Base-by-base conservation (phyloP, 2,888 invertebrate genomes). In the Drosophila demipolita region DNA sequence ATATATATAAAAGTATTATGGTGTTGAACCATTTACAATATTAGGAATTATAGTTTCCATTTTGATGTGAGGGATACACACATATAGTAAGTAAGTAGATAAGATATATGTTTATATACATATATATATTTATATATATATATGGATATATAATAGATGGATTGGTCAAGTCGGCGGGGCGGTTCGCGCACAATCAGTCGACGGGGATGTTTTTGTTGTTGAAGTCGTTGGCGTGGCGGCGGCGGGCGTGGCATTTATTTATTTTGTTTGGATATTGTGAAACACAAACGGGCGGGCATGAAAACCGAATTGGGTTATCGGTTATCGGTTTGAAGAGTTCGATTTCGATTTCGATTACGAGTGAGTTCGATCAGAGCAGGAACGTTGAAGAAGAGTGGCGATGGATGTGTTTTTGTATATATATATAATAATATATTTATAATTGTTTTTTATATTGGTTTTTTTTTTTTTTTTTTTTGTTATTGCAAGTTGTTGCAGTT, bases 331-430 rank as follows among this genome's bases (percentile, higher is more conserved):
- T 63, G 57, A 58, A 60, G 45, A 23, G 68, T 69, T 66, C 75
- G 64, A 67, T 59, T 74, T 67, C 62, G 75, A 71, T 75, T 66
- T 62, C 73, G 63, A 76, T 73, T 70, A 66, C 68, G 54, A 63
- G 65, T 77, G 62, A 75, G 55, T 80, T 80, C 73, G 62, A 65
- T 83, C 88, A 88, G 82, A 85, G 88, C 85, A 88, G 85, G 85
- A 85, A 85, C 85, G 85, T 85, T 80, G 85, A 88, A 86, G 88
- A 85, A 85, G 73, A 81, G 69, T 85, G 86, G 88, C 88, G 87
- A 79, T 87, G 79, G 87, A 81, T 87, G 79, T 60, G 53, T 71
- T 67, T 66, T 36, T 38, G 15, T 67, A 58, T 62, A 48, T 52
- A 63, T 59, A 63, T 20, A 64, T 59, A 65, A 62, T 62, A 48